Conservation (phyloP, 2,113 vertebrate species). For the Aptenodytes patagonicus region DNA sequence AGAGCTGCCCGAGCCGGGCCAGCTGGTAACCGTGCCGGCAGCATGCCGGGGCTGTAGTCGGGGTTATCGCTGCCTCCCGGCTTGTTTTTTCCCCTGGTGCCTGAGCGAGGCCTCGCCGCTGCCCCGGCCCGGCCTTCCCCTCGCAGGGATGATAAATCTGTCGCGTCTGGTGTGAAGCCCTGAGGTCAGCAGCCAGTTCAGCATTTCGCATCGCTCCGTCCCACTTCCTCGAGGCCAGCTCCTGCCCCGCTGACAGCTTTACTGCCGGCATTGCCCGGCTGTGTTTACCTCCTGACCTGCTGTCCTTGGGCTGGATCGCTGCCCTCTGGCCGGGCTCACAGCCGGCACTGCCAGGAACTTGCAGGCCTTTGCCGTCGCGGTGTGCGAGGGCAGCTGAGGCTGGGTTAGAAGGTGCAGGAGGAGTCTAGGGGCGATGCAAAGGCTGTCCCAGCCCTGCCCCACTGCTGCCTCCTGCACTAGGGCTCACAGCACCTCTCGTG, state of each 20-base stretch:
- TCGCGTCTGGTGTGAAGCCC: not conserved
- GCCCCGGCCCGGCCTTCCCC: not conserved
- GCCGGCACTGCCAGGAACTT: accelerated
- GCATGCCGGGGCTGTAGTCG: accelerated
- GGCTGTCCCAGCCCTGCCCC: not conserved
- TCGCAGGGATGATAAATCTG: not conserved
- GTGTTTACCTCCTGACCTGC: not conserved
- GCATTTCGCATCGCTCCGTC: not conserved
- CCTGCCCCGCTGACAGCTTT: constrained; percentile 24
- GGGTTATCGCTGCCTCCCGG: not conserved
- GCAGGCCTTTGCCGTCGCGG: accelerated
- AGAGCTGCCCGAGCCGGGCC: not conserved
- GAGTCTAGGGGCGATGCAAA: not conserved
- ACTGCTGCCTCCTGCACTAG: not conserved
- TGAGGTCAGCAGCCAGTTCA: constrained; percentile 33
- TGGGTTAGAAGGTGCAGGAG: not conserved
- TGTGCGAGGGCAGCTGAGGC: not conserved
- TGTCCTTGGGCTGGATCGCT: not conserved
- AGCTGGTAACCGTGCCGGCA: accelerated
- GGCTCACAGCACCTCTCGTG: not conserved
- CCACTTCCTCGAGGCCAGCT: not conserved
- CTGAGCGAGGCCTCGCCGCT: not conserved
- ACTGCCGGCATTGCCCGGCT: not conserved
- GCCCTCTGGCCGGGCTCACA: not conserved
- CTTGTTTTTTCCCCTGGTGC: constrained; percentile 40